These are phyloP conservation scores for Mythimna loreyi DNA, from an alignment of 2,888 invertebrate species.

Conservation along the genomic window DNA sequence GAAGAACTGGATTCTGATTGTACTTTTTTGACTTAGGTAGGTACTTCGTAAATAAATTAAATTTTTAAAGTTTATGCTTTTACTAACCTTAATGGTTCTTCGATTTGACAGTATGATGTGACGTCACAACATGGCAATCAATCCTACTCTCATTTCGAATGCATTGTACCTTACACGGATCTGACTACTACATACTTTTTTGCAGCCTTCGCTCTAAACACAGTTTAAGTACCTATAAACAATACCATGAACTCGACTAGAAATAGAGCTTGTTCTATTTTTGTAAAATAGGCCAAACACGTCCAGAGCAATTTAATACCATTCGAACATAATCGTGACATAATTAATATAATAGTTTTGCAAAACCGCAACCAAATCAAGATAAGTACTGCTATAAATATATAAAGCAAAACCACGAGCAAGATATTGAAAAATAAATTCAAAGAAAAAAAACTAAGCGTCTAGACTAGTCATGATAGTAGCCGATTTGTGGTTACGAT, in stretches of 20 bases:
- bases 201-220: not conserved
- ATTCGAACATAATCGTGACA: not conserved
- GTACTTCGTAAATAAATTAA: no score
- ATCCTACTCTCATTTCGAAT: no score
- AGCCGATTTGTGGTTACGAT: slow-evolving; percentile 36
- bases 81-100: no score
- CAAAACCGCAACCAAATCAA: slow-evolving; percentile 35
- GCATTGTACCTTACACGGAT: not conserved
- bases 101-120: no score
- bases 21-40: no score
- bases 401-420: slow-evolving; percentile 44
- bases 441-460: slow-evolving; percentile 9
- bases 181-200: not conserved
- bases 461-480: not conserved
- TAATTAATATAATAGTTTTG: slow-evolving; percentile 16
- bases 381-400: slow-evolving; percentile 1
- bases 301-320: not conserved
- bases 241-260: not conserved
- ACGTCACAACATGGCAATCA: no score
- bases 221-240: not conserved
- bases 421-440: no score
- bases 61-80: no score
- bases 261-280: slow-evolving; percentile 10
- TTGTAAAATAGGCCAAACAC: slow-evolving; percentile 4
- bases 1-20: no score